A percentile compares a stretch with the other conserved stretches of the same genome.
phyloP scores from a whole-genome alignment of 2,888 invertebrate species.

The Heliothis peltigera region DNA sequence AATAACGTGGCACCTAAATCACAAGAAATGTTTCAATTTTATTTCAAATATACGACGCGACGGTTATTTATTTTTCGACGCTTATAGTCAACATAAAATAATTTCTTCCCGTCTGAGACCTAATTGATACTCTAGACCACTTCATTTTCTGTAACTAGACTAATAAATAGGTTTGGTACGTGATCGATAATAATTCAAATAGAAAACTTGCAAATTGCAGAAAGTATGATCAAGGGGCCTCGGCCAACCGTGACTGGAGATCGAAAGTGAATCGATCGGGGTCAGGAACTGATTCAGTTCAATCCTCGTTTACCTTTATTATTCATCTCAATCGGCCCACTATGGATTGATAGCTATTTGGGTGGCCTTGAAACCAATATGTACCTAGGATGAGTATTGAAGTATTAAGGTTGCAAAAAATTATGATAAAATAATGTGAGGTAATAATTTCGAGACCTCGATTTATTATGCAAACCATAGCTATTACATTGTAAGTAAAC shows the following conservation, averaged over 20 bases:
- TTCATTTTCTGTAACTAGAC: neutral
- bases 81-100: neutral
- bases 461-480: slow-evolving; percentile 14
- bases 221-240: slow-evolving; percentile 15
- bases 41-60: neutral
- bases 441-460: neutral
- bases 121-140: neutral
- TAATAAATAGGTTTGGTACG: neutral
- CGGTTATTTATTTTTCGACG: slow-evolving; percentile 21
- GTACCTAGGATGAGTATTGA: neutral
- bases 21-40: slow-evolving; percentile 22
- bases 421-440: neutral
- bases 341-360: neutral
- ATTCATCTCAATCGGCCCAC: slow-evolving; percentile 18
- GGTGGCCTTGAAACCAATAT: neutral
- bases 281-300: slow-evolving; percentile 20
- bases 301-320: slow-evolving; percentile 15
- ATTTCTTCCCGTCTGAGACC: slow-evolving; percentile 13
- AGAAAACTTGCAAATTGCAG: slow-evolving; percentile 2
- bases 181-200: neutral
- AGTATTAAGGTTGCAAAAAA: neutral
- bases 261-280: slow-evolving; percentile 35
- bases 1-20: slow-evolving; percentile 13
- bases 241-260: slow-evolving; percentile 15
- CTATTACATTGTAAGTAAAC: slow-evolving; percentile 13